Percentiles rank a stretch among this genome's conserved stretches.
Conservation (phyloP, 2,113 vertebrate genomes). For the Atractosteus spatula region DNA sequence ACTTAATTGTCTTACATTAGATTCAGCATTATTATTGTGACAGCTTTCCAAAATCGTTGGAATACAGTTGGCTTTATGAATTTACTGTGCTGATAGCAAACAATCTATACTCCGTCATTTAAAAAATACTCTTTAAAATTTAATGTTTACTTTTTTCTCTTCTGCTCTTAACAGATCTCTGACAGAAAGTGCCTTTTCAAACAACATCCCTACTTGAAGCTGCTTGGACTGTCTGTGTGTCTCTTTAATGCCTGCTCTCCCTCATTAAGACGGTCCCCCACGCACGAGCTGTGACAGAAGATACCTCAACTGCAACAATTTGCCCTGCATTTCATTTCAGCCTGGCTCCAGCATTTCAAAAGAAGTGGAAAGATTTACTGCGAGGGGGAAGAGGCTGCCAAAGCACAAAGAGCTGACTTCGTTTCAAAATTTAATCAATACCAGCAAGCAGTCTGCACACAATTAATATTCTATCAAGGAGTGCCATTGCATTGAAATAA, state of each 20-base stretch:
- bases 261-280: conserved; percentile 53
- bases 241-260: conserved; percentile 42
- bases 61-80: too few relatives aligned
- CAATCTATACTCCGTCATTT: too few relatives aligned
- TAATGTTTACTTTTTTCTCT: conserved; percentile 49
- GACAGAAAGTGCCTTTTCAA: conserved; percentile 79
- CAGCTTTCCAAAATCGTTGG: too few relatives aligned
- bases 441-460: conserved; percentile 38
- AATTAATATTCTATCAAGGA: conserved; percentile 52
- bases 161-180: conserved; percentile 63
- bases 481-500: conserved; percentile 60
- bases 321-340: conserved; percentile 54
- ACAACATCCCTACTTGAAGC: conserved; percentile 62
- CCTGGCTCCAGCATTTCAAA: conserved; percentile 45
- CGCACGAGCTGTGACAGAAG: conserved; percentile 44
- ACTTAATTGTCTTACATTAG: too few relatives aligned
- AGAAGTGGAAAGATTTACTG: conserved; percentile 33
- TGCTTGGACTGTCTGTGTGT: conserved; percentile 27
- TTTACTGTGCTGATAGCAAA: too few relatives aligned
- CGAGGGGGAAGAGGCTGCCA: conserved; percentile 39
- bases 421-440: conserved; percentile 42
- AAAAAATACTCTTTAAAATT: too few relatives aligned
- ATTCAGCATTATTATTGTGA: too few relatives aligned
- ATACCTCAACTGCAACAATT: conserved; percentile 63
- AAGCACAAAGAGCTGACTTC: conserved; percentile 56